These are phyloP conservation scores for Cygnus atratus DNA, from an alignment of 2,113 vertebrate genomes.

Conservation along the genomic window DNA sequence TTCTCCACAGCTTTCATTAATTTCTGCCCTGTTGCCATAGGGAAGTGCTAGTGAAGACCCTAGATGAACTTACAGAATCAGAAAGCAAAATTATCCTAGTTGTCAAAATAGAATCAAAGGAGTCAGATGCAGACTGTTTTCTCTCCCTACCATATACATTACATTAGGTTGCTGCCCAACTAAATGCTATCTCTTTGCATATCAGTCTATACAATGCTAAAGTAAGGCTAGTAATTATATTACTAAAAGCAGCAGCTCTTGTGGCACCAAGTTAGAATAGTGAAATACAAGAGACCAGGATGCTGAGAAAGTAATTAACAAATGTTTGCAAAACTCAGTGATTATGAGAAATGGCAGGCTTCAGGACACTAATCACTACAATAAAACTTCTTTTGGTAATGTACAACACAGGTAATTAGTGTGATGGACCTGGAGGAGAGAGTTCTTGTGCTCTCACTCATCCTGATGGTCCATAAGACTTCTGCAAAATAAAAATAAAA, in stretches of 20 bases:
- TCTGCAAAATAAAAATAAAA: not conserved
- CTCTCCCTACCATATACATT: not conserved
- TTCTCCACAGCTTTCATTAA: not conserved
- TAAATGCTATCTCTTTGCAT: not conserved
- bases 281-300: not conserved
- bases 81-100: not conserved
- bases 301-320: slow-evolving; percentile 20
- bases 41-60: not conserved
- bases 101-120: slow-evolving; percentile 6
- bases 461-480: not conserved
- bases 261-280: not conserved
- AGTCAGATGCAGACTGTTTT: not conserved
- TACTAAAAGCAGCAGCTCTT: not conserved
- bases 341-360: not conserved
- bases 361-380: not conserved
- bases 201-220: not conserved
- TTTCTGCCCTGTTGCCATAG: not conserved
- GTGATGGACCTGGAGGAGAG: not conserved
- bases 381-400: not conserved
- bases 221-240: not conserved
- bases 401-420: not conserved
- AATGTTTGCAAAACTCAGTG: not conserved
- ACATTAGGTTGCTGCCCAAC: not conserved
- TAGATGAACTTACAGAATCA: not conserved
- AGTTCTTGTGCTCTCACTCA: not conserved